Evolutionary conservation across 92 coral and sea anemone genomes (phyloP).

Genomic region (Bergia puertoricense): DNA sequence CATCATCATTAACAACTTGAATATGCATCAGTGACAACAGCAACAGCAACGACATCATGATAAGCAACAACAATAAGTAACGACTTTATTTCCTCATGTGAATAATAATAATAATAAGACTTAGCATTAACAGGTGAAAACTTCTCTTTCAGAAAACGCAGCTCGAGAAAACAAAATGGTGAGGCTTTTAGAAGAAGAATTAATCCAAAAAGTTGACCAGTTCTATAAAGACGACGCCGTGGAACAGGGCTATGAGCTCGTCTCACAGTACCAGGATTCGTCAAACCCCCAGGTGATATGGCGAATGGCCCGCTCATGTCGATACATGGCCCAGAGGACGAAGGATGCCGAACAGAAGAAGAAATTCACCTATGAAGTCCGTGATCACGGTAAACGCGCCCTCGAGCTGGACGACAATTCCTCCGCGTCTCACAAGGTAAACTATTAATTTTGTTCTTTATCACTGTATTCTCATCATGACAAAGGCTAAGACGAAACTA

Average conservation of each 20-base stretch:
- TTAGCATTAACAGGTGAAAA: background rate
- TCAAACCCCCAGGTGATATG: slow-evolving; percentile 11
- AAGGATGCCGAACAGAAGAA: slow-evolving; percentile 7
- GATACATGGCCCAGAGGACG: slow-evolving; percentile 10
- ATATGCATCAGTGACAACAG: too few relatives aligned
- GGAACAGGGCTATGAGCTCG: slow-evolving; percentile 3
- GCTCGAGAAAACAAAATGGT: slow-evolving; percentile 17
- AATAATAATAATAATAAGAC: background rate
- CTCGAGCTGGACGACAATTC: slow-evolving; percentile 8
- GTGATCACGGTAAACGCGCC: slow-evolving; percentile 35
- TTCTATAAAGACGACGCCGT: background rate
- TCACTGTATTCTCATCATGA: background rate
- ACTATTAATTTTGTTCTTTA: background rate
- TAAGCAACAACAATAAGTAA: too few relatives aligned
- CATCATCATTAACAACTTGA: too few relatives aligned
- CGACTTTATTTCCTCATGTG: background rate
- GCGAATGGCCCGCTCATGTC: slow-evolving; percentile 31
- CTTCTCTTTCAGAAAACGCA: background rate
- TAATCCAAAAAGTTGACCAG: slow-evolving; percentile 32
- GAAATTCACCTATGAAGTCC: slow-evolving; percentile 21
- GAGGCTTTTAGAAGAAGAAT: slow-evolving; percentile 30
- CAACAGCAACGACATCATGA: too few relatives aligned
- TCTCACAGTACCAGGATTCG: slow-evolving; percentile 17
- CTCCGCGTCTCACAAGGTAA: slow-evolving; percentile 32
- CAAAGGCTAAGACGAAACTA: too few relatives aligned